These are phyloP conservation scores for Channa striata DNA, from an alignment of 2,797 vertebrate species.

Conservation along the genomic window DNA sequence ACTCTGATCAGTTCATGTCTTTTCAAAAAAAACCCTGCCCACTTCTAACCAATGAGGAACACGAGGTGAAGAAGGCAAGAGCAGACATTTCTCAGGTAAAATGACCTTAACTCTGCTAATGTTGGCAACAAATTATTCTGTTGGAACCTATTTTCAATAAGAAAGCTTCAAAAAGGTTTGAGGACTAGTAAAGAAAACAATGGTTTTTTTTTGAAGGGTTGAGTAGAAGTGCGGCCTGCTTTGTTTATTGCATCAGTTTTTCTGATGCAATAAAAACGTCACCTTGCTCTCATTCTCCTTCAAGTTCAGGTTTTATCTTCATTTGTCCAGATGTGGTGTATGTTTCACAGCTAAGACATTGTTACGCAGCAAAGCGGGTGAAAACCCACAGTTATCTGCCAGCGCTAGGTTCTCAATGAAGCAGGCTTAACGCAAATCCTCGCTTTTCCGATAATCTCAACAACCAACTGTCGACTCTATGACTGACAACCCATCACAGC, in stretches of 20 bases:
- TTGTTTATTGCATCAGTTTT: too few relatives aligned
- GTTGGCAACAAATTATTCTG: background rate
- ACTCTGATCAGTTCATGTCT: too few relatives aligned
- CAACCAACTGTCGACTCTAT: conserved; percentile 10
- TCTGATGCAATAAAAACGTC: conserved; percentile 32
- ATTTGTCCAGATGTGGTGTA: conserved; percentile 38
- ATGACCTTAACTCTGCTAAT: too few relatives aligned
- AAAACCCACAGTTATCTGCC: conserved; percentile 35
- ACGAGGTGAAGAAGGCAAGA: too few relatives aligned
- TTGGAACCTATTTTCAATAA: background rate
- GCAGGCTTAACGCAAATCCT: background rate
- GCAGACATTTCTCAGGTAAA: too few relatives aligned
- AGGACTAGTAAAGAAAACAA: background rate
- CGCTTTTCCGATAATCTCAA: background rate
- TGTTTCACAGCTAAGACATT: conserved; percentile 32
- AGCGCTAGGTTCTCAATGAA: conserved; percentile 9
- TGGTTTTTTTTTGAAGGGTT: background rate
- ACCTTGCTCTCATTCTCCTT: conserved; percentile 30
- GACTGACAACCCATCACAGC: conserved; percentile 5
- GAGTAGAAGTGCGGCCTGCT: background rate
- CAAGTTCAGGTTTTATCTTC: conserved; percentile 7
- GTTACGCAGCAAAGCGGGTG: conserved; percentile 22
- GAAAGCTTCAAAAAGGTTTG: conserved; percentile 1
- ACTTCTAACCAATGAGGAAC: too few relatives aligned
- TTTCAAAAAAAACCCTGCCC: too few relatives aligned